A percentile compares a stretch with the other conserved stretches of the same genome.
Conservation (phyloP, 2,797 vertebrate genomes). For the Phaenicophaeus curvirostris region DNA sequence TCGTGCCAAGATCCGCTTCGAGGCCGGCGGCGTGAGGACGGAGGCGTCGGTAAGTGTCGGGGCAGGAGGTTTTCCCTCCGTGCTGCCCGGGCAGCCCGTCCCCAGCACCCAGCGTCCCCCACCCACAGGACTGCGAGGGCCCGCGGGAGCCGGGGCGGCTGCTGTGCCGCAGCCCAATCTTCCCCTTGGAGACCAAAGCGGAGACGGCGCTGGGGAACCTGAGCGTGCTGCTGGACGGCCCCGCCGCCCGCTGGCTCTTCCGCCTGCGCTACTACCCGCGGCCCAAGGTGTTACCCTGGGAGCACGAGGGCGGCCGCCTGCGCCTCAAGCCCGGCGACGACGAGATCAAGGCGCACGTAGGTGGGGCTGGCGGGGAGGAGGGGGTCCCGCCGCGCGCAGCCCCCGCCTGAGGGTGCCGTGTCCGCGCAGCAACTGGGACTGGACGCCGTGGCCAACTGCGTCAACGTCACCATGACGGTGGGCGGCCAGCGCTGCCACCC, state of each 20-base stretch:
- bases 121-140: conserved; percentile 78
- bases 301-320: conserved; percentile 74
- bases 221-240: conserved; percentile 85
- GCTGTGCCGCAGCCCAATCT: conserved; percentile 83
- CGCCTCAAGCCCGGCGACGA: conserved; percentile 82
- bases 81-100: background rate
- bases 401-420: background rate
- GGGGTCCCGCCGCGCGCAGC: fast-evolving
- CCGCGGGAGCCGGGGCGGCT: conserved; percentile 49
- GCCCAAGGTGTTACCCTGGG: conserved; percentile 78
- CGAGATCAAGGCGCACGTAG: conserved; percentile 86
- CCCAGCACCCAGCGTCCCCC: background rate
- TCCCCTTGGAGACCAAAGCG: conserved; percentile 74
- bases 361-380: background rate
- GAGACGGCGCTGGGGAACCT: conserved; percentile 78
- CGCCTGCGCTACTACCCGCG: conserved; percentile 83
- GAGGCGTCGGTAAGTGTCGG: conserved; percentile 38
- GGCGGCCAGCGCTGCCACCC: conserved; percentile 85
- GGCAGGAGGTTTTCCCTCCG: fast-evolving
- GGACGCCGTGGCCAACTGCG: conserved; percentile 83
- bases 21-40: background rate
- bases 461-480: conserved; percentile 89
- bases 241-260: conserved; percentile 72
- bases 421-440: conserved; percentile 86
- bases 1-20: conserved; percentile 81